Conservation (phyloP, 2,113 vertebrate species). For the Brienomyrus brachyistius region DNA sequence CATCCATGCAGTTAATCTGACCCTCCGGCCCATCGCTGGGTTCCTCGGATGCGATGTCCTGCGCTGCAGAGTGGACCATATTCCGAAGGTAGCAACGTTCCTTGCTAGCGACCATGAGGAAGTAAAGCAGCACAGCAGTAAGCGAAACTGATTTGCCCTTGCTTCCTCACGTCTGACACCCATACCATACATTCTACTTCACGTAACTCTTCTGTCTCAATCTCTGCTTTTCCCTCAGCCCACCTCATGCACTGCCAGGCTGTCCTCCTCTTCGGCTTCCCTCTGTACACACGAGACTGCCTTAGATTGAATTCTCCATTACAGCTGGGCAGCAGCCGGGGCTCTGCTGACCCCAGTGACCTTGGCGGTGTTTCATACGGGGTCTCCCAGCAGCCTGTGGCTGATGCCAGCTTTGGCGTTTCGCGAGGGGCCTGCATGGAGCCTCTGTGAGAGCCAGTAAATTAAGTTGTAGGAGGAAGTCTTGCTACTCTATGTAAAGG, state of each 20-base stretch:
- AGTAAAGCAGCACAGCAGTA: too few relatives aligned
- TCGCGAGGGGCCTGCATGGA: background rate
- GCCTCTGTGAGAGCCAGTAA: background rate
- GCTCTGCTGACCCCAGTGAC: background rate
- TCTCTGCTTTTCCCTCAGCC: background rate
- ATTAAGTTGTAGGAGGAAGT: conserved; percentile 8
- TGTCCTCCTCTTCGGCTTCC: background rate
- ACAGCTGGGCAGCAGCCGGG: background rate
- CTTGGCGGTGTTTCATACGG: background rate
- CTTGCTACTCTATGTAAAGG: background rate
- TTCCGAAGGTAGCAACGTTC: background rate
- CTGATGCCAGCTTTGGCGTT: background rate
- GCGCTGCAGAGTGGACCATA: background rate
- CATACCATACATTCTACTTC: background rate
- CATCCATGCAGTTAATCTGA: background rate
- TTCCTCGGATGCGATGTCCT: background rate
- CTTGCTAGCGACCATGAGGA: background rate
- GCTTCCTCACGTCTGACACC: background rate
- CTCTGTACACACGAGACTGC: background rate
- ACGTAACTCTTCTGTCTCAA: background rate
- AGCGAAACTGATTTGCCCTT: background rate
- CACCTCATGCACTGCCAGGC: background rate
- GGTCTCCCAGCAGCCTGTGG: background rate
- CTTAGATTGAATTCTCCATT: background rate
- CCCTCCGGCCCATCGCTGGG: background rate